Conservation (phyloP, 2,888 invertebrate genomes). For the Conus canariensis region DNA sequence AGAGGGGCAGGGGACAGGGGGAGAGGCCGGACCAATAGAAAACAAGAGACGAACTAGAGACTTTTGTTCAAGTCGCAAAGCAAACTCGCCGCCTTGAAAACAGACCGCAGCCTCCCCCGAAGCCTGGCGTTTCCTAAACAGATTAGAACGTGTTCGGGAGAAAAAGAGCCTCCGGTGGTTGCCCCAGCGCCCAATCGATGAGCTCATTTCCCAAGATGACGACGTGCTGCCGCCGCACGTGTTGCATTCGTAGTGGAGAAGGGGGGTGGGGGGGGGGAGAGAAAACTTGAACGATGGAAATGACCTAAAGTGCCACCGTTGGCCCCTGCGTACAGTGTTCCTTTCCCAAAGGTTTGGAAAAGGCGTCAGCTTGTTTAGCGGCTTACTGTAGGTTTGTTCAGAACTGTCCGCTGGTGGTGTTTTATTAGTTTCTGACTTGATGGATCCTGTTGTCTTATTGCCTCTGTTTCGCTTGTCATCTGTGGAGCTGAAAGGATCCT, state of each 20-base stretch:
- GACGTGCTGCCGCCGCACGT: neutral
- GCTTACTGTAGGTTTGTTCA: too few relatives aligned
- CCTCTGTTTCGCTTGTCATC: too few relatives aligned
- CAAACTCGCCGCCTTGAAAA: neutral
- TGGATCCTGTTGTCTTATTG: too few relatives aligned
- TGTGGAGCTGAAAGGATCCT: too few relatives aligned
- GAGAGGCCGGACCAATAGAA: neutral
- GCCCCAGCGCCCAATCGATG: conserved; percentile 15
- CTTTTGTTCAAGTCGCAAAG: neutral
- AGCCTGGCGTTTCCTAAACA: neutral
- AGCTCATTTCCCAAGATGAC: neutral
- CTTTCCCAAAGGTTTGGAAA: too few relatives aligned
- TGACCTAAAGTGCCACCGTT: too few relatives aligned
- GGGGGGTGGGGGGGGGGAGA: too few relatives aligned
- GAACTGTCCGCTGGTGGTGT: too few relatives aligned
- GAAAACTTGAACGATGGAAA: neutral
- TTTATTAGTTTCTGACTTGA: too few relatives aligned
- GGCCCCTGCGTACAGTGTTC: neutral
- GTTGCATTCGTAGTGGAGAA: neutral
- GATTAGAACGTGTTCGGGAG: conserved; percentile 6
- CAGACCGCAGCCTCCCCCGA: neutral
- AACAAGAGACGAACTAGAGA: neutral
- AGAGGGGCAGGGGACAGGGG: too few relatives aligned
- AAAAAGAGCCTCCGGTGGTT: neutral
- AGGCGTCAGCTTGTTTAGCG: too few relatives aligned